Base-by-base conservation (phyloP, 1,140 invertebrate genomes). In the Dreissena polymorpha region DNA sequence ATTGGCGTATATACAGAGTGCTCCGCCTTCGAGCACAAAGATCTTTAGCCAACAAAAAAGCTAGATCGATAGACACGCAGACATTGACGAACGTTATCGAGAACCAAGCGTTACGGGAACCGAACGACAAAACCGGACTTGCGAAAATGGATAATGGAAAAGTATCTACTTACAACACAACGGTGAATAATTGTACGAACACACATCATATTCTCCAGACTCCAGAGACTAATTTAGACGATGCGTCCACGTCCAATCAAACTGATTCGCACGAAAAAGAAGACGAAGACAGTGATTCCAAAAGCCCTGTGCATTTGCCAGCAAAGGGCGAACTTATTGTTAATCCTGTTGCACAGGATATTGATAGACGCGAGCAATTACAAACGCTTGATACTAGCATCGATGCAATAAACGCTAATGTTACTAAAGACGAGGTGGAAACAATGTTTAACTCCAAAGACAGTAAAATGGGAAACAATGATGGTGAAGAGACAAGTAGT, bases 1-100 rank as follows among this genome's bases (percentile, higher is more conserved):
- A 99, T 93, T 99, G 97, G 94, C 97, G 96, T 94, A 99, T 99
- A 94, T 99, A 99, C 94, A 97, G 90, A 96, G 96, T 96, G 49
- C 94, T 99, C 89, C 95, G 96, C 64, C 95, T 96, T 84, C 94
- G 98, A 86, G 97, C 97, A 23, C 95, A 50, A 60, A 68, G 67
- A n/a, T 53, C 72, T 18, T 67, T 76, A 70, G 72, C 73, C 5
- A 76, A 83, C 49, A 75, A 76, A 49, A 75, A 76, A 70, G 81
- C 72, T 50, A 83, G 73, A 25, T 75, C 71, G 14, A 76, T 83
- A 29, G 81, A 83, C 67, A 83, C 81, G 16, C 81, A 83, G 29
- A 83, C 88, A 5, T 64, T 90, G 25, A 84, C 87, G 65, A 90
- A 89, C 64, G 89, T 91, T 14, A 92, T 92, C 76, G 90, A 90